Evolutionary conservation across 2,797 vertebrate genomes (phyloP), one percentile per base, ranked within the genome.

Genomic region (Cyclura pinguis): DNA sequence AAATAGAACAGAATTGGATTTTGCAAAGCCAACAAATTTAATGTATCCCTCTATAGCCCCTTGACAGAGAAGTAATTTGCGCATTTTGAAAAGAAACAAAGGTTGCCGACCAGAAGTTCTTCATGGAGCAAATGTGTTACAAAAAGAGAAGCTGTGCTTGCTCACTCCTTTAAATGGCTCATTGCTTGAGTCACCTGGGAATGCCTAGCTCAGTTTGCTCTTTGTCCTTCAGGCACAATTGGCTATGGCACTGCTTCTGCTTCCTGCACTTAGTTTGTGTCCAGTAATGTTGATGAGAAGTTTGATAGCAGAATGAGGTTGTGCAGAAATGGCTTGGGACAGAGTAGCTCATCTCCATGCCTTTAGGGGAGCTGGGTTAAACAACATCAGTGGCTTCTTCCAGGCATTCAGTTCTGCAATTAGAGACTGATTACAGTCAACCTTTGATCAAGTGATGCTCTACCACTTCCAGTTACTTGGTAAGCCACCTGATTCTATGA

Each of bases 181-280:
- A 13, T 86, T 50, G 55, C 69, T 38, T 74, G 55, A 86, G 50
- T 86, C 84, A 59, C 22, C 67, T 81, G 78, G 69, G 38, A 86
- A 86, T 81, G 78, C 78, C 84, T 81, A 78, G 35, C 67, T 90
- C 67, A 82, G 52, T 90, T 90, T 84, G 29, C 72, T 52, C 52
- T 27, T 89, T 86, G 85, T 52, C 78, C 55, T 82, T 86, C 84
- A 74, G 62, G 67, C 55, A 62, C 22, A 12, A 74, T 29, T 86
- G 84, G 78, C 77, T 38, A 59, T 86, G 83, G 32, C 73, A 38
- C 6, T 59, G 52, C 13, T 47, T 81, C 82, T 50, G 32, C 32
- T 86, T 86, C 84, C 55, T 90, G 67, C 13, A 64, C 32, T 90
- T 52, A 72, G 4, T 81, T 82, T 64, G 64, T 82, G 74, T 42